These are phyloP conservation scores for Tragelaphus scriptus DNA, from an alignment of 2,113 vertebrate genomes.

Conservation along the genomic window DNA sequence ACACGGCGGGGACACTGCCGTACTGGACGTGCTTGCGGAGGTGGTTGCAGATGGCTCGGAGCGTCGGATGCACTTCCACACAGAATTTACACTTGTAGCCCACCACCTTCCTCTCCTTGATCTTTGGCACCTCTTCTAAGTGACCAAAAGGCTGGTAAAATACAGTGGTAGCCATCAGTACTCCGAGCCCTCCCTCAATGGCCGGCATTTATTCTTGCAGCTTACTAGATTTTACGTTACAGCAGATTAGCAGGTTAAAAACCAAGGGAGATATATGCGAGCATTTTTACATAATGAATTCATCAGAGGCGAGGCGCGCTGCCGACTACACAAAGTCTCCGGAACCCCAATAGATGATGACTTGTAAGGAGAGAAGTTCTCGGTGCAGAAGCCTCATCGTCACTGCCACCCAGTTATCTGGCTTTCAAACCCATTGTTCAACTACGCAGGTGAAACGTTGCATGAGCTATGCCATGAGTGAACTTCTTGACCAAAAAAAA, in stretches of 20 bases:
- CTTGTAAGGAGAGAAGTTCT: constrained; percentile 56
- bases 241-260: constrained; percentile 59
- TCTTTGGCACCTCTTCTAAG: constrained; percentile 83
- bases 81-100: constrained; percentile 99
- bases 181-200: constrained; percentile 41
- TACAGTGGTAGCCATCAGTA: constrained; percentile 75
- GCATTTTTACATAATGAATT: constrained; percentile 29
- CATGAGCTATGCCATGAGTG: constrained; percentile 49
- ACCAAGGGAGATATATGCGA: constrained; percentile 35
- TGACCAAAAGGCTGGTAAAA: constrained; percentile 84
- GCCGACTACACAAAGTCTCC: constrained; percentile 53
- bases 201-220: constrained; percentile 52
- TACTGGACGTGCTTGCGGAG: constrained; percentile 98
- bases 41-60: constrained; percentile 98
- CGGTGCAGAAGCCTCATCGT: constrained; percentile 48
- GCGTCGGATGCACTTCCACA: constrained; percentile 94
- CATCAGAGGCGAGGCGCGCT: constrained; percentile 28
- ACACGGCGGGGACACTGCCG: constrained; percentile 89
- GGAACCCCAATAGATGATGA: constrained; percentile 37
- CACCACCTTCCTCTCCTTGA: constrained; percentile 86
- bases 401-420: constrained; percentile 47
- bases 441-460: constrained; percentile 42
- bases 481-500: constrained; percentile 45
- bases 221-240: constrained; percentile 47
- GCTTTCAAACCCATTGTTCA: constrained; percentile 48